Evolutionary conservation across 2,113 vertebrate genomes (phyloP), one percentile per base, ranked within the genome.

Genomic region (Aptenodytes patagonicus): DNA sequence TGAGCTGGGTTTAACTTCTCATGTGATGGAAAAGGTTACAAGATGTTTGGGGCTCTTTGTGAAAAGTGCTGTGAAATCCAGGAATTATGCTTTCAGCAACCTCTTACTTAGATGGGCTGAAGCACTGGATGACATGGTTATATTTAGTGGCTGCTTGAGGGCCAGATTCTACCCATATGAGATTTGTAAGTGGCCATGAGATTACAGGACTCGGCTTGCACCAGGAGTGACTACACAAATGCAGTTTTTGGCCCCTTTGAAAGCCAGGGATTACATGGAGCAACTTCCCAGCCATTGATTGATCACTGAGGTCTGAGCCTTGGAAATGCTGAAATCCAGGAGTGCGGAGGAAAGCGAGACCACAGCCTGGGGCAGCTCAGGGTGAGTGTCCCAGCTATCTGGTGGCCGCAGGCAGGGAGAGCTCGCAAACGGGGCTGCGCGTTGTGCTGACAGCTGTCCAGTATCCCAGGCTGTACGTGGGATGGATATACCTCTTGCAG

Each of bases 381-480:
- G 51, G 8, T 0, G 1, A 65, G 44, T 5, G 36, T 52, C 36
- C 36, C 57, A 71, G 32, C 42, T 57, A 2, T 12, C 38, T 36
- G 51, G 51, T 31, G 20, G 85, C 34, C 2, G 5, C 24, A 21
- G 13, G 60, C 34, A 60, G 29, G 29, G 32, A 44, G 57, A 58
- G 51, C 6, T 84, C 25, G 13, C 44, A 54, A 72, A 54, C 38
- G 12, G 11, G 38, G 28, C 44, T 54, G 51, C 21, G 2, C 5
- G 0, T 9, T 24, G 36, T 57, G n/a, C 47, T 47, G 40, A 7
- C 14, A 51, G 28, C 49, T 62, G 13, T 28, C 36, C 17, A 3
- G 47, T 22, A 2, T 28, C 32, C 24, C 0, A 4, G 17, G 36
- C 31, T 40, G 3, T 2, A 7, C 2, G 1, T 7, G 64, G 34